Percentiles rank a stretch among this genome's conserved stretches.
Conservation (phyloP, 2,797 vertebrate genomes). For the Poliocrania exsul region DNA sequence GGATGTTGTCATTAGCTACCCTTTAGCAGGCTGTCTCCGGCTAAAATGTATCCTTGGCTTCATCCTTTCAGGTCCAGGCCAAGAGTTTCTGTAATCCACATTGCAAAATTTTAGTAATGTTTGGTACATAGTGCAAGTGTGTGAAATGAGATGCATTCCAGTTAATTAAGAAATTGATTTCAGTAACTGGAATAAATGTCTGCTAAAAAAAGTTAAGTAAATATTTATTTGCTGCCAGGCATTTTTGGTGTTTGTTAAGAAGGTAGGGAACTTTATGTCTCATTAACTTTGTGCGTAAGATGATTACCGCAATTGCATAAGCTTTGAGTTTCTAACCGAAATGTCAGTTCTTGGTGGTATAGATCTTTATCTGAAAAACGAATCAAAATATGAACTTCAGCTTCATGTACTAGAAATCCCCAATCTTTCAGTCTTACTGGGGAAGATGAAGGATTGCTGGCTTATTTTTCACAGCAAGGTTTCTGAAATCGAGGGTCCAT, state of each 20-base stretch:
- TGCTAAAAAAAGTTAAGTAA: neutral
- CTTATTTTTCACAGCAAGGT: neutral
- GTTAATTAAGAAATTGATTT: neutral
- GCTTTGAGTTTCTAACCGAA: neutral
- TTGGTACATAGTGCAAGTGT: neutral
- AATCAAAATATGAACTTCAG: neutral
- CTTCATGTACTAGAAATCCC: neutral
- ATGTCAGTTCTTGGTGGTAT: neutral
- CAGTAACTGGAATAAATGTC: neutral
- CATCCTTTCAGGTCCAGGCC: neutral
- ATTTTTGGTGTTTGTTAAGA: constrained; percentile 33
- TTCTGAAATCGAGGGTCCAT: neutral
- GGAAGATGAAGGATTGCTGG: neutral
- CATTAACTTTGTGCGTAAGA: constrained; percentile 14
- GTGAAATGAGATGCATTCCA: neutral
- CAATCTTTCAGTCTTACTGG: neutral
- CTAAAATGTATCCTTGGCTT: neutral
- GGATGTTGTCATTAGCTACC: neutral
- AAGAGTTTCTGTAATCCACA: neutral
- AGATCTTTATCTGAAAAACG: neutral
- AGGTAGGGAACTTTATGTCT: constrained; percentile 21
- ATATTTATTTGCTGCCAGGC: constrained; percentile 10
- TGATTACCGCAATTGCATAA: neutral
- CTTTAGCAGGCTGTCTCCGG: neutral
- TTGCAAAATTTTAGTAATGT: neutral